Conservation (phyloP, 1,140 invertebrate species). For the Trichogramma pretiosum region DNA sequence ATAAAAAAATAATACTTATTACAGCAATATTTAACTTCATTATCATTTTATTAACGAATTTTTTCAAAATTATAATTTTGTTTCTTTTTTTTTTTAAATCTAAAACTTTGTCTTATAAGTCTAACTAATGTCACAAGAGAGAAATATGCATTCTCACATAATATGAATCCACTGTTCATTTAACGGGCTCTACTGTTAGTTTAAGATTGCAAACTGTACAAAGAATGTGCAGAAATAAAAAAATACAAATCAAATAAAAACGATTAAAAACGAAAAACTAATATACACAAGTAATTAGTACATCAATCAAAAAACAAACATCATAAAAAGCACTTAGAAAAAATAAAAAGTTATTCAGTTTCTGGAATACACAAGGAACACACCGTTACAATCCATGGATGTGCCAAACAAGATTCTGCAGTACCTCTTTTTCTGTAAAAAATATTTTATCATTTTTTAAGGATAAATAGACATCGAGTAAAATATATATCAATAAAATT, state of each 20-base stretch:
- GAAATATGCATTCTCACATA: slow-evolving; percentile 20
- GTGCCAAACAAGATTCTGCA: slow-evolving; percentile 53
- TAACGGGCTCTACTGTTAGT: slow-evolving; percentile 13
- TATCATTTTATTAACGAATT: no score
- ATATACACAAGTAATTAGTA: slow-evolving; percentile 6
- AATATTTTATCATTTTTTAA: slow-evolving; percentile 16
- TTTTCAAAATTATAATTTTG: slow-evolving; percentile 8
- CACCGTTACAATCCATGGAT: slow-evolving; percentile 58
- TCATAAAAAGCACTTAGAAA: slow-evolving; percentile 20
- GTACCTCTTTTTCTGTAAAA: slow-evolving; percentile 50
- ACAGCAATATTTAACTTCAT: no score
- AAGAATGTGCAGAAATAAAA: slow-evolving; percentile 20
- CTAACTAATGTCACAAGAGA: slow-evolving; percentile 25
- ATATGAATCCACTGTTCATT: slow-evolving; percentile 27
- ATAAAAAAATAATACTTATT: no score
- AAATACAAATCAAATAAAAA: slow-evolving; percentile 24
- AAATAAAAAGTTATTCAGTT: slow-evolving; percentile 26
- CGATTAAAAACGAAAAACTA: slow-evolving; percentile 21
- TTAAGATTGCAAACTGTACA: slow-evolving; percentile 4
- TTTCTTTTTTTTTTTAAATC: slow-evolving; percentile 2
- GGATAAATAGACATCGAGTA: slow-evolving; percentile 7
- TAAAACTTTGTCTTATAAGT: no score
- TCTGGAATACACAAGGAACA: slow-evolving; percentile 33
- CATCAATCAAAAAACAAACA: slow-evolving; percentile 9
- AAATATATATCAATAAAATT: slow-evolving; percentile 8